Base-by-base conservation (phyloP, 2,797 vertebrate species). In the Neosalanx taihuensis region DNA sequence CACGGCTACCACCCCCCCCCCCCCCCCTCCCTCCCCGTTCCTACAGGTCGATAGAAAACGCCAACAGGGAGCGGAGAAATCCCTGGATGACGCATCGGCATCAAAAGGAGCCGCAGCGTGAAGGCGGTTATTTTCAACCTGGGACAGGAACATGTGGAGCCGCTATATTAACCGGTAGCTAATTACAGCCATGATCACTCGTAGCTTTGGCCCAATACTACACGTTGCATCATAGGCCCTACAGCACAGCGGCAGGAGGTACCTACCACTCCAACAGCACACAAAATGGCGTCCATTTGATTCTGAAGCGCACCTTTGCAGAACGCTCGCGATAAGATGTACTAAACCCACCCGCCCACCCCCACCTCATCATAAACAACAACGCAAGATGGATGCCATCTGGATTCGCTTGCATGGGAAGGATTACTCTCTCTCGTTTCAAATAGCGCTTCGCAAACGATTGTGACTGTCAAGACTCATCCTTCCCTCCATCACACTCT, bases 401-500 rank as follows among this genome's bases (percentile, higher is more conserved):
- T 7, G 20, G 20, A 20, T 59, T 20, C 6, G 20, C 20, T 9
- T 26, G 15, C 6, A 17, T 17, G 29, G 30, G 23, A 13, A 18
- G 13, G 13, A 31, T 63, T 2, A 13, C 4, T 3, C 29, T 33
- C 61, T 33, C 20, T 60, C 68, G 23, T 6, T 15, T 59, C 76
- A 76, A 74, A 82, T 51, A 15, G 62, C 74, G 74, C 72, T 56
- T 30, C 62, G 1, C 68, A 79, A 84, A 82, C 76, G 73, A 81
- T 73, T 71, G 83, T 76, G 79, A 85, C 85, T 83, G 77, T 74
- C 51, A 59, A 59, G 57, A 72, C 76, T 79, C 56, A 79, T 83
- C 77, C 72, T 26, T 80, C 75, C 66, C 76, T 77, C 72, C 74
- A 81, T 82, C 83, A 75, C 76, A 1, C 64, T 20, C 70, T 81